phyloP scores from a whole-genome alignment of 1,140 invertebrate species.

The Bombus waltoni region DNA sequence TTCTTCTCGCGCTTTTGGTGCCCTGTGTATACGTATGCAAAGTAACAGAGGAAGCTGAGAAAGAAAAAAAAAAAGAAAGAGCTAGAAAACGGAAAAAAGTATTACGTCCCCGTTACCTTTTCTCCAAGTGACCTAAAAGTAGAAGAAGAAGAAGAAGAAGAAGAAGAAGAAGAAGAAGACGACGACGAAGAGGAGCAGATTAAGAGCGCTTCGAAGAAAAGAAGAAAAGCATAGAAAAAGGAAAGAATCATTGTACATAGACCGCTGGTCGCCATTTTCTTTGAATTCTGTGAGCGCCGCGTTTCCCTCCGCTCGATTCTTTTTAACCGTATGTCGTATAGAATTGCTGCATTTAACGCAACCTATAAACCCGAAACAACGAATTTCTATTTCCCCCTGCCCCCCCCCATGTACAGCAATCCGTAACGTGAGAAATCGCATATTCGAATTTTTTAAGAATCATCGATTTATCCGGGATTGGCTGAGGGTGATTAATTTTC shows the following conservation, averaged over 20 bases:
- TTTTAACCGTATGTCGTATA: conserved; percentile 25
- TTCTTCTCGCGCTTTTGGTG: neutral
- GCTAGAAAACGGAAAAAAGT: neutral
- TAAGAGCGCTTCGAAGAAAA: neutral
- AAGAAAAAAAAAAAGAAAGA: too few species aligned
- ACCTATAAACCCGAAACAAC: neutral
- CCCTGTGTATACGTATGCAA: neutral
- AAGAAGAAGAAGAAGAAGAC: neutral
- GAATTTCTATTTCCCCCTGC: neutral
- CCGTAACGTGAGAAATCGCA: neutral
- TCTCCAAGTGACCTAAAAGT: neutral
- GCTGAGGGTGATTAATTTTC: conserved; percentile 23
- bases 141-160: neutral
- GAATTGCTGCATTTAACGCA: conserved; percentile 31
- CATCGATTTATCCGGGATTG: neutral
- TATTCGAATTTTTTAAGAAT: neutral
- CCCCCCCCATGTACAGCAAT: conserved; percentile 39
- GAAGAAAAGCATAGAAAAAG: neutral
- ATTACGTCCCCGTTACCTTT: neutral
- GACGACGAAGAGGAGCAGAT: neutral
- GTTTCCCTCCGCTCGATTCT: neutral
- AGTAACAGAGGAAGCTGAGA: neutral
- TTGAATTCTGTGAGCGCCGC: neutral
- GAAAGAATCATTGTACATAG: conserved; percentile 55
- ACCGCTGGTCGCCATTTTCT: conserved; percentile 6